Evolutionary conservation across 2,113 vertebrate genomes (phyloP).

Genomic region (Hirundichthys speculiger): DNA sequence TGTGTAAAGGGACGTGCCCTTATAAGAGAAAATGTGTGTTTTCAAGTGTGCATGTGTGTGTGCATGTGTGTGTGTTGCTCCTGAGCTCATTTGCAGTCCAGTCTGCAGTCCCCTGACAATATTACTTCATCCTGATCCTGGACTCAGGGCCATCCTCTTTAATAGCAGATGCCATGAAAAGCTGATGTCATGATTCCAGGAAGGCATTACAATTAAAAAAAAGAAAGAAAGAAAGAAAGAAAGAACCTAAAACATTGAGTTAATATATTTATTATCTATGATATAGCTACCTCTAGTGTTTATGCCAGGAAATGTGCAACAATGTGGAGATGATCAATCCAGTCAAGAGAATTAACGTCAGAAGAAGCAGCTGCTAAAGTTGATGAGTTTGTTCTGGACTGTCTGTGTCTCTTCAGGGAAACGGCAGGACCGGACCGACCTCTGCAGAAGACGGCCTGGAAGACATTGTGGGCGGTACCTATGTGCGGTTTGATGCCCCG

Average conservation of each 20-base stretch:
- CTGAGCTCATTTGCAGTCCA: constrained; percentile 29
- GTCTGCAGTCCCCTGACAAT: constrained; percentile 27
- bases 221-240: neutral
- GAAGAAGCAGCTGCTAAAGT: no score
- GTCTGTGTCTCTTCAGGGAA: constrained; percentile 78
- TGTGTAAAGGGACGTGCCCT: neutral
- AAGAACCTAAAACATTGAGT: neutral
- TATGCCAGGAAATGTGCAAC: neutral
- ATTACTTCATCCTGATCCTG: constrained; percentile 41
- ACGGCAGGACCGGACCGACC: constrained; percentile 65
- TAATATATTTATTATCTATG: constrained; percentile 19
- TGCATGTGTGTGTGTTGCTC: constrained; percentile 3
- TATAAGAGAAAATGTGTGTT: neutral
- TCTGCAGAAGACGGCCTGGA: constrained; percentile 79
- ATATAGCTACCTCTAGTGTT: constrained; percentile 24
- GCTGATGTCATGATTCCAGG: constrained; percentile 53
- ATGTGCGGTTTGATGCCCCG: constrained; percentile 90
- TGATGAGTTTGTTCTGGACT: neutral
- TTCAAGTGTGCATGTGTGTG: constrained; percentile 22
- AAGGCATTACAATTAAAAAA: constrained; percentile 35
- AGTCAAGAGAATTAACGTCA: no score
- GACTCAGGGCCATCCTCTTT: constrained; percentile 13
- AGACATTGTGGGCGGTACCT: constrained; percentile 80
- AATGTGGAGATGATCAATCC: neutral
- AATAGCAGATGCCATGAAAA: constrained; percentile 33